Conservation (phyloP, 1,140 invertebrate genomes). For the Eumeta japonica region DNA sequence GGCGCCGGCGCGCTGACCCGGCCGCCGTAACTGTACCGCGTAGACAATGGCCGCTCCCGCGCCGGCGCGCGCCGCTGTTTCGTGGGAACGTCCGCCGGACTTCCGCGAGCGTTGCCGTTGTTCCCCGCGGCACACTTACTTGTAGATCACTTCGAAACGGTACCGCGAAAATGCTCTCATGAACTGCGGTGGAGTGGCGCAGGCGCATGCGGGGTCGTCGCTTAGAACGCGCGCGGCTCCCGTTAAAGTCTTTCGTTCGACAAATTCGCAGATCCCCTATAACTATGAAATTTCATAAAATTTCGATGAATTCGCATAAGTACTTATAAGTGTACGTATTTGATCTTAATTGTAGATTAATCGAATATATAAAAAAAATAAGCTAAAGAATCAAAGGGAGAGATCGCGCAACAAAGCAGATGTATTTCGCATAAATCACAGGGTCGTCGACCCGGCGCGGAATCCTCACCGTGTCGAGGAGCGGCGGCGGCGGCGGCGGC, state of each 20-base stretch:
- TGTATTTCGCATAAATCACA: slow-evolving; percentile 31
- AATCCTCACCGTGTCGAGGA: slow-evolving; percentile 28
- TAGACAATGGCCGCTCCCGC: no score
- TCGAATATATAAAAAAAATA: no score
- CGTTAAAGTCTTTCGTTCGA: no score
- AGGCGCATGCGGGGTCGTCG: no score
- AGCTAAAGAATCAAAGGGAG: slow-evolving; percentile 15
- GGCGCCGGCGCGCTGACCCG: background rate
- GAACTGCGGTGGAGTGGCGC: no score
- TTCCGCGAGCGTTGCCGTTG: background rate
- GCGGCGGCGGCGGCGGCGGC: slow-evolving; percentile 22
- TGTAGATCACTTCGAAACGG: background rate
- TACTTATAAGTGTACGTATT: no score
- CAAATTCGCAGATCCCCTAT: no score
- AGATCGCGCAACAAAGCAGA: no score
- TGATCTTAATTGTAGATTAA: no score
- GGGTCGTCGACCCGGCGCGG: slow-evolving; percentile 34
- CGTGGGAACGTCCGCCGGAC: background rate
- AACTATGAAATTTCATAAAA: no score
- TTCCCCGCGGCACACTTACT: background rate
- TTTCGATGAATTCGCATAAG: no score
- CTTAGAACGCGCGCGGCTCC: no score
- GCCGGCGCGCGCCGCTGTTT: background rate
- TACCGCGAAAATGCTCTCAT: slow-evolving; percentile 1
- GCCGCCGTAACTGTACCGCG: slow-evolving; percentile 1